Evolutionary conservation across 1,140 invertebrate species (phyloP).

Genomic region (Drosophila pandora): DNA sequence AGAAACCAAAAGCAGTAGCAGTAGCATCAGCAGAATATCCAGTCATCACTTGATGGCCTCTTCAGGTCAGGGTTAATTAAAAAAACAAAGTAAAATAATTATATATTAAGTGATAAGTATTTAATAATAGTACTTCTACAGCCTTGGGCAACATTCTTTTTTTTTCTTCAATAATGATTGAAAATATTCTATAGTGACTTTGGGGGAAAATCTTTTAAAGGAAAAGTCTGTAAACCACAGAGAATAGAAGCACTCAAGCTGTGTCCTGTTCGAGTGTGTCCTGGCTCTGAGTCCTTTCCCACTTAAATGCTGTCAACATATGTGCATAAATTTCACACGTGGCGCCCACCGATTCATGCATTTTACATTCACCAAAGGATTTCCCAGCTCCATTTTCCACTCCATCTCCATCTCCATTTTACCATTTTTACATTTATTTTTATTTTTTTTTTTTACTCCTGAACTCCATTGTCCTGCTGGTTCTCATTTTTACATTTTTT

Average conservation of each 20-base stretch:
- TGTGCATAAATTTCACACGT: slow-evolving; percentile 81
- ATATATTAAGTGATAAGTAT: not conserved
- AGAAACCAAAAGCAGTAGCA: not conserved
- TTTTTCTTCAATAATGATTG: not conserved
- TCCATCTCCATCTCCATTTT: not conserved
- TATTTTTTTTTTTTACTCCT: slow-evolving; percentile 10
- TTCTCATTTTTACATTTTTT: slow-evolving; percentile 7
- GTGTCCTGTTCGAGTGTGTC: not conserved
- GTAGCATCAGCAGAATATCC: slow-evolving; percentile 1
- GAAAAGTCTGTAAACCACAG: not conserved
- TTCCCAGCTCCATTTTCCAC: slow-evolving; percentile 41
- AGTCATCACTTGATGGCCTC: slow-evolving; percentile 40
- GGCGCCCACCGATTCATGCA: slow-evolving; percentile 63
- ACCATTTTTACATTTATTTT: slow-evolving; percentile 9
- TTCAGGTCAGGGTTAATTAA: slow-evolving; percentile 53
- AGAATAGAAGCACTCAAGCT: slow-evolving; percentile 17
- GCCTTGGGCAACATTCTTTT: not conserved
- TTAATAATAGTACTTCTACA: not conserved
- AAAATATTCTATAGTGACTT: not conserved
- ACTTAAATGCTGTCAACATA: slow-evolving; percentile 72
- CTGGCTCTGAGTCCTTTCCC: not conserved
- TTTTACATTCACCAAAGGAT: slow-evolving; percentile 76
- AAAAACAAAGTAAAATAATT: not conserved
- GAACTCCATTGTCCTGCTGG: slow-evolving; percentile 13
- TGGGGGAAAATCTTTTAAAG: not conserved